A percentile compares a stretch with the other conserved stretches of the same genome.
These are phyloP conservation scores for Oophaga pumilio DNA, from an alignment of 2,113 vertebrate species.

Conservation along the genomic window DNA sequence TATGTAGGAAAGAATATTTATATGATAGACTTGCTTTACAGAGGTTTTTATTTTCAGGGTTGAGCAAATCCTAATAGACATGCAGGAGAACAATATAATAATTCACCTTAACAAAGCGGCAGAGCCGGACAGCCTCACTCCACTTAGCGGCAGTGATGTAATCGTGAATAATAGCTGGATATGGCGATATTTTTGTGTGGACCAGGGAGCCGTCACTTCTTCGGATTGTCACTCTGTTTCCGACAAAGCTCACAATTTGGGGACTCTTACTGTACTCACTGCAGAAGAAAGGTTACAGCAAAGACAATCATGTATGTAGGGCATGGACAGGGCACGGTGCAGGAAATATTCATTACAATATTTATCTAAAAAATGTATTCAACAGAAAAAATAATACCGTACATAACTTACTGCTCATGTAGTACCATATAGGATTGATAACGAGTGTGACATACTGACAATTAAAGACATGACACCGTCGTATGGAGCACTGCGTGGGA, in stretches of 20 bases:
- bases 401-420: too few species aligned
- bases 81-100: neutral
- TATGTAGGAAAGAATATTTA: neutral
- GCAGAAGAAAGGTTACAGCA: constrained; percentile 53
- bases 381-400: too few species aligned
- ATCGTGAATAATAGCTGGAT: constrained; percentile 84
- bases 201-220: constrained; percentile 88
- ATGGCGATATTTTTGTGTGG: constrained; percentile 82
- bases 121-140: constrained; percentile 88
- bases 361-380: neutral
- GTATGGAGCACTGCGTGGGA: too few species aligned
- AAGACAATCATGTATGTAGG: neutral
- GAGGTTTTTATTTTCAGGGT: neutral
- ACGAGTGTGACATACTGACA: too few species aligned
- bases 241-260: constrained; percentile 85
- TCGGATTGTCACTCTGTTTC: constrained; percentile 82
- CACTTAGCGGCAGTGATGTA: constrained; percentile 78
- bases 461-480: too few species aligned
- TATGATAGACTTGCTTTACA: neutral
- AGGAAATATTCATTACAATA: neutral
- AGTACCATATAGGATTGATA: too few species aligned
- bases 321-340: neutral
- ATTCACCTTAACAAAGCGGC: constrained; percentile 93
- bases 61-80: neutral
- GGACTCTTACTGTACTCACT: constrained; percentile 87